Percentiles rank a stretch among this genome's conserved stretches.
Conservation (phyloP, 1,140 invertebrate species). For the Aphis gossypii region DNA sequence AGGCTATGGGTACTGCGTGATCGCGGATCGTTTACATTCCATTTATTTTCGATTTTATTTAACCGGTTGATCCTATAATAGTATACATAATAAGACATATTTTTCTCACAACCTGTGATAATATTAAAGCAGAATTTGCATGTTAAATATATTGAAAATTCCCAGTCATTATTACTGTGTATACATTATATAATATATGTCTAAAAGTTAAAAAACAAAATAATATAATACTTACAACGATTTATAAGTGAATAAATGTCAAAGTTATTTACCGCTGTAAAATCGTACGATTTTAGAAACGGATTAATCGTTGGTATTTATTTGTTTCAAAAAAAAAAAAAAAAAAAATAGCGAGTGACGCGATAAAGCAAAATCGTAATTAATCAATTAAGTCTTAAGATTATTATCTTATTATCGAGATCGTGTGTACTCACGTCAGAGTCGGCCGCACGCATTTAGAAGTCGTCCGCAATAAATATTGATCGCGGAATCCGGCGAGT, state of each 20-base stretch:
- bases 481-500: background rate
- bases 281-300: background rate
- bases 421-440: background rate
- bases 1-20: too few relatives aligned
- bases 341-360: background rate
- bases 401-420: background rate
- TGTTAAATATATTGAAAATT: too few relatives aligned
- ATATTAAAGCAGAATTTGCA: too few relatives aligned
- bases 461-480: background rate
- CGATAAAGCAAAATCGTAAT: background rate
- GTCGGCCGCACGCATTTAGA: background rate
- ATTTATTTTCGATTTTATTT: too few relatives aligned
- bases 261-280: background rate
- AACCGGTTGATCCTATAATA: too few relatives aligned
- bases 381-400: background rate
- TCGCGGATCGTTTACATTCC: too few relatives aligned
- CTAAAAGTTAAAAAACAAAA: too few relatives aligned
- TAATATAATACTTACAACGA: too few relatives aligned
- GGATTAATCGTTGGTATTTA: background rate
- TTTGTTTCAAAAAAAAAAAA: background rate
- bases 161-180: too few relatives aligned
- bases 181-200: too few relatives aligned
- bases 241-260: background rate
- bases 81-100: too few relatives aligned
- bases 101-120: too few relatives aligned